These are phyloP conservation scores for Daboia siamensis DNA, from an alignment of 2,113 vertebrate genomes.

Conservation along the genomic window DNA sequence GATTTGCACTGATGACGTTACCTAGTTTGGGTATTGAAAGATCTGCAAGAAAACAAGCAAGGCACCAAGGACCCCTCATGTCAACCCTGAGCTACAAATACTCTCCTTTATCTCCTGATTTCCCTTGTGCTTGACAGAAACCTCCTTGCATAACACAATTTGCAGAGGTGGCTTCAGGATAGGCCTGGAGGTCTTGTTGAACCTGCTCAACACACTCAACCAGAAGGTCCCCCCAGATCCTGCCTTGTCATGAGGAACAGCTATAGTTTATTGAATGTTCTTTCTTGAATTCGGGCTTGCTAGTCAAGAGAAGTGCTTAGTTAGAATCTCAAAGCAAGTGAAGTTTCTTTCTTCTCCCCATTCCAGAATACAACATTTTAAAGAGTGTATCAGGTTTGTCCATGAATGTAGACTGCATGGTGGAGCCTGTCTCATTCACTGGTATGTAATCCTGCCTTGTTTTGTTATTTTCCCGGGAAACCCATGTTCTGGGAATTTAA, in stretches of 20 bases:
- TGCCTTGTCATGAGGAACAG: neutral
- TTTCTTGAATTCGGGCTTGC: neutral
- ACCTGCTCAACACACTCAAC: too few species aligned
- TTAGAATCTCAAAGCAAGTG: neutral
- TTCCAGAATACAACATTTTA: constrained; percentile 83
- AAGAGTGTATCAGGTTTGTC: constrained; percentile 85
- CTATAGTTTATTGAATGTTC: neutral
- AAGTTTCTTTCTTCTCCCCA: constrained; percentile 8
- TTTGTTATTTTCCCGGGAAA: neutral
- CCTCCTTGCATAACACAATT: too few species aligned
- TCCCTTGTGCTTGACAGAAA: too few species aligned
- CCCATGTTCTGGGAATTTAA: neutral
- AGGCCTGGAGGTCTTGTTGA: too few species aligned
- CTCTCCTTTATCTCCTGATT: too few species aligned
- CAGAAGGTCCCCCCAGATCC: neutral
- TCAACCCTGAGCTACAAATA: too few species aligned
- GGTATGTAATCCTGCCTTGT: constrained; percentile 66
- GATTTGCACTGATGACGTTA: too few species aligned
- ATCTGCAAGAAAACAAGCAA: too few species aligned
- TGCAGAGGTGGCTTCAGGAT: too few species aligned
- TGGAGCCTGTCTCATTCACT: constrained; percentile 86
- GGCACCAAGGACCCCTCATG: too few species aligned
- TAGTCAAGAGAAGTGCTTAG: neutral
- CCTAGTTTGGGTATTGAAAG: too few species aligned
- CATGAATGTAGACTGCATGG: constrained; percentile 81